These are phyloP conservation scores for Hartigia nigra DNA, from an alignment of 2,888 invertebrate species.

Conservation along the genomic window DNA sequence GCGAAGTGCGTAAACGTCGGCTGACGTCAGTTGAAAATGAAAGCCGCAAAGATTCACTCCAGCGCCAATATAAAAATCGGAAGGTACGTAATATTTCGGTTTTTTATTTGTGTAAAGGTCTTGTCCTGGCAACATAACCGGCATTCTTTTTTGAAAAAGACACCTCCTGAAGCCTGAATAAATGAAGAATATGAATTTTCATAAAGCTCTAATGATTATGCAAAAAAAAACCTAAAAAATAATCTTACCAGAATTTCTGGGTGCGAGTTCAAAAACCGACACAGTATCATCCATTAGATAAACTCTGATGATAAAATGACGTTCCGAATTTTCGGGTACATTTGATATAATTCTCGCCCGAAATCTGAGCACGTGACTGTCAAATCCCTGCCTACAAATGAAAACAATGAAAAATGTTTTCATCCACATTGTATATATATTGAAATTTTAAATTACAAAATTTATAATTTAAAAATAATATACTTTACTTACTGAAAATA, in stretches of 20 bases:
- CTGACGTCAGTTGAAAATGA: slow-evolving; percentile 80
- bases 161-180: slow-evolving; percentile 63
- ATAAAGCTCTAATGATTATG: slow-evolving; percentile 27
- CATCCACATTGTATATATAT: not conserved
- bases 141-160: slow-evolving; percentile 74
- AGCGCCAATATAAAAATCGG: slow-evolving; percentile 88
- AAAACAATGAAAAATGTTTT: not conserved
- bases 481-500: no score
- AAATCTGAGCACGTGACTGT: slow-evolving; percentile 83
- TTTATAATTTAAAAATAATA: no score
- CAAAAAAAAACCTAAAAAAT: no score
- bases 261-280: slow-evolving; percentile 81
- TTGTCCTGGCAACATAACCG: slow-evolving; percentile 79
- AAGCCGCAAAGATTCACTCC: slow-evolving; percentile 82
- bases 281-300: slow-evolving; percentile 87
- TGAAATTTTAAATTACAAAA: no score
- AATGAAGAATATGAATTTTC: slow-evolving; percentile 9
- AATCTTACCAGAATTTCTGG: slow-evolving; percentile 75
- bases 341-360: slow-evolving; percentile 81
- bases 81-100: slow-evolving; percentile 80
- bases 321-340: slow-evolving; percentile 72
- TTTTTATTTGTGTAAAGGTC: slow-evolving; percentile 77
- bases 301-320: slow-evolving; percentile 85
- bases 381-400: slow-evolving; percentile 73
- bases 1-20: slow-evolving; percentile 87